A percentile compares a stretch with the other conserved stretches of the same genome.
These are phyloP conservation scores for Sternarchorhynchus goeldii DNA, from an alignment of 2,797 vertebrate genomes.

Conservation along the genomic window DNA sequence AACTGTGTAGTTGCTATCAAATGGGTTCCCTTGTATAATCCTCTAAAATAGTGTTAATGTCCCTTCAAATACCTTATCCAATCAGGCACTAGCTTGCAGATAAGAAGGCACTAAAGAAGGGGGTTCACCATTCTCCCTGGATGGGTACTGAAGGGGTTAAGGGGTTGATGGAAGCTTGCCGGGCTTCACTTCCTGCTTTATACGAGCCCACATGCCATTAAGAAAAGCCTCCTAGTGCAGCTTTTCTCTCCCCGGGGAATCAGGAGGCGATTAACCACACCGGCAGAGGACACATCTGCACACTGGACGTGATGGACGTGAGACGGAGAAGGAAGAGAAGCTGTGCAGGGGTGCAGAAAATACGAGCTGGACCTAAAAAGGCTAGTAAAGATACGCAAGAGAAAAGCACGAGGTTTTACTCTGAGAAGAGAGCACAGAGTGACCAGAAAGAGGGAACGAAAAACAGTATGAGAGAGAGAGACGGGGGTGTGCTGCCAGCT, in stretches of 20 bases:
- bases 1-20: background rate
- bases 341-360: background rate
- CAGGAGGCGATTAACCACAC: constrained; percentile 37
- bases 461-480: constrained; percentile 33
- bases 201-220: constrained; percentile 41
- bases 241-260: constrained; percentile 46
- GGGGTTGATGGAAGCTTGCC: constrained; percentile 26
- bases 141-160: constrained; percentile 36
- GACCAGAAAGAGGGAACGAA: background rate
- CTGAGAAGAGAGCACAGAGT: background rate
- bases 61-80: no score
- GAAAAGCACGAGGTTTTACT: constrained; percentile 7
- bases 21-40: background rate
- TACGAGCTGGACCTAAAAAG: background rate
- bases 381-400: background rate
- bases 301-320: background rate
- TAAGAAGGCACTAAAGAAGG: background rate
- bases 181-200: constrained; percentile 56
- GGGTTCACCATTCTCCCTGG: background rate
- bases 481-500: constrained; percentile 55
- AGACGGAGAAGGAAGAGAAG: background rate
- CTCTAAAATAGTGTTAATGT: background rate
- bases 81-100: background rate
- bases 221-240: constrained; percentile 14
- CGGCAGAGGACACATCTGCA: constrained; percentile 53